Evolutionary conservation across 2,888 invertebrate species (phyloP).

Genomic region (Pammene aurita): DNA sequence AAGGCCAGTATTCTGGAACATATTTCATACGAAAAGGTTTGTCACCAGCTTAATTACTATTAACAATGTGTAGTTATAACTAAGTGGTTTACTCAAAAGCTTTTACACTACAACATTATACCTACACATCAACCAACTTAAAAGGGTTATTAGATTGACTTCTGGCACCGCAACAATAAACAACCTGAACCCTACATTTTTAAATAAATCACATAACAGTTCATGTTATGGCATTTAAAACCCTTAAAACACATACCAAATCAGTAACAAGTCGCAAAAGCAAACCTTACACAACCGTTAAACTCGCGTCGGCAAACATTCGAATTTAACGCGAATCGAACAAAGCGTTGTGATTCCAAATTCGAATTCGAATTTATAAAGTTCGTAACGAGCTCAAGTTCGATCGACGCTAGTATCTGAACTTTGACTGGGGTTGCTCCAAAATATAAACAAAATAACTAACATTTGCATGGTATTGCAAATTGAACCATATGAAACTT

Average conservation of each 20-base stretch:
- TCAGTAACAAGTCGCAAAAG: constrained; percentile 26
- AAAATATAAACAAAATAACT: constrained; percentile 1
- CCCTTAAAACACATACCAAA: constrained; percentile 15
- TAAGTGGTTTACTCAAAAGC: too few species aligned
- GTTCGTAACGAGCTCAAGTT: constrained; percentile 39
- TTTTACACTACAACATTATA: too few species aligned
- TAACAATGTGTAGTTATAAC: too few species aligned
- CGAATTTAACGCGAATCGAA: constrained; percentile 36
- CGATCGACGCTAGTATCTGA: constrained; percentile 33
- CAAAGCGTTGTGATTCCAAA: constrained; percentile 40
- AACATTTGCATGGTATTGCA: background rate
- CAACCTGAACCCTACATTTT: too few species aligned
- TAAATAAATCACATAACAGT: too few species aligned
- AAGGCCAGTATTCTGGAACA: background rate
- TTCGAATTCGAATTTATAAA: constrained; percentile 34
- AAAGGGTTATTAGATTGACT: too few species aligned
- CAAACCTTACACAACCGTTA: constrained; percentile 35
- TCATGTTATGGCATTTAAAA: background rate
- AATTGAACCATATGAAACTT: background rate
- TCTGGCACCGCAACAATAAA: too few species aligned
- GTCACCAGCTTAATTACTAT: too few species aligned
- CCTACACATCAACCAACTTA: too few species aligned
- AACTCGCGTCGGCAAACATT: constrained; percentile 35
- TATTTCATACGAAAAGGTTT: too few species aligned
- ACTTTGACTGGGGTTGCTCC: constrained; percentile 24